phyloP scores from a whole-genome alignment of 2,888 invertebrate species.

The Herminia tarsipennalis region DNA sequence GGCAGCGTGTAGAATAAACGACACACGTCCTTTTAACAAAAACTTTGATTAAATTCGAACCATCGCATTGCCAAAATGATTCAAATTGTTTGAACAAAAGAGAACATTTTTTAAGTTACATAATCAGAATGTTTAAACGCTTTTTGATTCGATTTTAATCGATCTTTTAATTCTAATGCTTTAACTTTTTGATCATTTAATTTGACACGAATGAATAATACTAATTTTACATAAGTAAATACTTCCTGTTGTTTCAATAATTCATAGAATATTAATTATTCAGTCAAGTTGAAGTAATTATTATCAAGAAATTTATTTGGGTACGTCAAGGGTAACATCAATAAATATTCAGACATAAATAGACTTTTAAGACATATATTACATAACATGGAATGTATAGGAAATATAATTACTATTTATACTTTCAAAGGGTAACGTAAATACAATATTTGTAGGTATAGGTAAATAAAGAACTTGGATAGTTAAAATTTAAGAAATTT shows the following conservation, averaged over 20 bases:
- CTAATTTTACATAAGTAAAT: slow-evolving; percentile 21
- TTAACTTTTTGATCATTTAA: slow-evolving; percentile 34
- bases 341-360: slow-evolving; percentile 41
- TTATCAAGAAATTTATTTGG: slow-evolving; percentile 24
- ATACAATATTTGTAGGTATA: slow-evolving; percentile 29
- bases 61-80: slow-evolving; percentile 9
- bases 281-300: slow-evolving; percentile 27
- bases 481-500: slow-evolving; percentile 40
- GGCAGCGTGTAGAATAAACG: slow-evolving; percentile 22
- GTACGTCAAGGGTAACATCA: slow-evolving; percentile 30
- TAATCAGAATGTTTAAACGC: slow-evolving; percentile 18
- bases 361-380: slow-evolving; percentile 37
- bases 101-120: slow-evolving; percentile 1
- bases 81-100: slow-evolving; percentile 21
- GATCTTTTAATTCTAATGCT: slow-evolving; percentile 20
- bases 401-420: slow-evolving; percentile 12
- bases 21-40: slow-evolving; percentile 15
- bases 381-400: slow-evolving; percentile 54
- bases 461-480: slow-evolving; percentile 36
- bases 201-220: slow-evolving; percentile 39
- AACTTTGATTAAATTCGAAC: slow-evolving; percentile 21
- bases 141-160: slow-evolving; percentile 23
- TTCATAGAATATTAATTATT: slow-evolving; percentile 17
- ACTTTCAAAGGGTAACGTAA: slow-evolving; percentile 28
- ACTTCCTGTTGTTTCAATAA: slow-evolving; percentile 13